Percentiles rank a stretch among this genome's conserved stretches.
These are phyloP conservation scores for Lophotis ruficrista DNA, from an alignment of 2,113 vertebrate genomes.

Conservation along the genomic window DNA sequence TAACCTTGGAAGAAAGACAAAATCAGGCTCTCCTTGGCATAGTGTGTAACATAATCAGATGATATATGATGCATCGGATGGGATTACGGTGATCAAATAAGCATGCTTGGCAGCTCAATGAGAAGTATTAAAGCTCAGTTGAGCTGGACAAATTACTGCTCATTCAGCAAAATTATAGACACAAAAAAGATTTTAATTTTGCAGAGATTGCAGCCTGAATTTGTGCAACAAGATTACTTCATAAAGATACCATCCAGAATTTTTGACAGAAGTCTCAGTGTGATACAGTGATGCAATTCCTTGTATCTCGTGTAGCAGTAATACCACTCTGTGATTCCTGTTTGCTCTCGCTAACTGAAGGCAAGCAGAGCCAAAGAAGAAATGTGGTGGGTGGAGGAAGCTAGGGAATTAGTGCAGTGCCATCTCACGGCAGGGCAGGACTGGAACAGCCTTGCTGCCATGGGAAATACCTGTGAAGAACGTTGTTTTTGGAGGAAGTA, in stretches of 20 bases:
- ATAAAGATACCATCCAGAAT: background rate
- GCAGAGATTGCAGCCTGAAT: background rate
- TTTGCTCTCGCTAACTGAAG: background rate
- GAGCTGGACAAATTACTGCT: background rate
- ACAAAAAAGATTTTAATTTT: background rate
- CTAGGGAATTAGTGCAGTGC: background rate
- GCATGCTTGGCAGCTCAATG: background rate
- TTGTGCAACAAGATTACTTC: background rate
- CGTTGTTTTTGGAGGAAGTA: background rate
- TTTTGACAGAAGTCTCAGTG: background rate
- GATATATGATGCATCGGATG: background rate
- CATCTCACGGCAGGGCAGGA: background rate
- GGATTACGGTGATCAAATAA: background rate
- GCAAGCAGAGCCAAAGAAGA: background rate
- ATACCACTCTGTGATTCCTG: background rate
- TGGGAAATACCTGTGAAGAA: background rate
- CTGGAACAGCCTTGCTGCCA: background rate
- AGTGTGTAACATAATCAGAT: constrained; percentile 16
- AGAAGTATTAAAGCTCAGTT: background rate
- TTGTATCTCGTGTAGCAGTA: background rate
- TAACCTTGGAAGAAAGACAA: constrained; percentile 38
- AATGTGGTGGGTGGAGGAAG: background rate
- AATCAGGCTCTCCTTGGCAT: background rate
- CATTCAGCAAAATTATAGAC: background rate
- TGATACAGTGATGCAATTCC: background rate